These are phyloP conservation scores for Protaetia brevitarsis DNA, from an alignment of 1,140 invertebrate genomes.

Conservation along the genomic window DNA sequence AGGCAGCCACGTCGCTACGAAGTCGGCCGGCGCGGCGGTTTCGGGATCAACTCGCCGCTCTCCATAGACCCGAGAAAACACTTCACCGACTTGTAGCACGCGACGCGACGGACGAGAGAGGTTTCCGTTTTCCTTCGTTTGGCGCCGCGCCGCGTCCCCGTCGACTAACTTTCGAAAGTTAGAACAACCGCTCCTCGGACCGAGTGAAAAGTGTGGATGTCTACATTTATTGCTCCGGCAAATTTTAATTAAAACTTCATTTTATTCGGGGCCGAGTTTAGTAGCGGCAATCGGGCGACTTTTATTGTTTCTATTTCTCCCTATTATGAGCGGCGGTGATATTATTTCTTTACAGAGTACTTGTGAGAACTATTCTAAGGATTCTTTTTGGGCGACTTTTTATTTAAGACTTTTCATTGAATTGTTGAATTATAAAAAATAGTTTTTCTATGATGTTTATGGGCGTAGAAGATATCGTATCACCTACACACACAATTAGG, in stretches of 20 bases:
- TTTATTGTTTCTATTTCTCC: conserved; percentile 1
- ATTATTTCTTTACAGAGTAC: too few species aligned
- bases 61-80: conserved; percentile 6
- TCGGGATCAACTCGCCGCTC: background rate
- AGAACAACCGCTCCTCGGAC: background rate
- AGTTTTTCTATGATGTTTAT: too few species aligned
- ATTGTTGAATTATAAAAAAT: too few species aligned
- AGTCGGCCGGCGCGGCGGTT: background rate
- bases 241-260: conserved; percentile 13
- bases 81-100: conserved; percentile 8
- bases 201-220: conserved; percentile 16
- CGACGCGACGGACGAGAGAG: background rate
- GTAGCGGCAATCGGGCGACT: background rate
- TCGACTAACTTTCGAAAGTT: conserved; percentile 7
- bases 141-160: background rate
- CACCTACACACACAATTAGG: too few species aligned
- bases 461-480: too few species aligned
- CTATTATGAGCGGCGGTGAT: background rate
- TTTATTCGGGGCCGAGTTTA: conserved; percentile 1
- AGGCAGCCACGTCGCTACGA: background rate
- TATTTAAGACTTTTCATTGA: too few species aligned
- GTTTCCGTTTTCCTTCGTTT: background rate
- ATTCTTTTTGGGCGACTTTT: too few species aligned
- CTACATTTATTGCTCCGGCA: conserved; percentile 13
- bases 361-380: too few species aligned